These are phyloP conservation scores for Sarcophaga caerulescens DNA, from an alignment of 2,888 invertebrate species.

Conservation along the genomic window DNA sequence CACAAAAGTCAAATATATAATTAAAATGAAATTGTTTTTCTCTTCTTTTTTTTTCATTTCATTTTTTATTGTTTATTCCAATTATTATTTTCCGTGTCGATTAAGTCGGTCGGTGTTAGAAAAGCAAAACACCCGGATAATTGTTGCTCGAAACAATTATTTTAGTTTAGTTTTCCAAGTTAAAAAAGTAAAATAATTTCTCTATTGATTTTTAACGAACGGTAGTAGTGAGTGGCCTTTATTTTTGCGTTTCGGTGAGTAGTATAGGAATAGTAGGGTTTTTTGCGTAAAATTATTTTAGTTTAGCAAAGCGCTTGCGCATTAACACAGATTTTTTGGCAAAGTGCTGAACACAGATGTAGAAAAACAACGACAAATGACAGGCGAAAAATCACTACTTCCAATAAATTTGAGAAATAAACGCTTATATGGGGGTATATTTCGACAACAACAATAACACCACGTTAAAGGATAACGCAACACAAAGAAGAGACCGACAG, in stretches of 20 bases:
- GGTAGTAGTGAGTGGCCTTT: neutral
- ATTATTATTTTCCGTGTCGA: no score
- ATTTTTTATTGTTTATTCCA: neutral
- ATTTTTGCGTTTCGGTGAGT: neutral
- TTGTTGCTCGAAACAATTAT: slow-evolving; percentile 14
- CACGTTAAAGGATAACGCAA: neutral
- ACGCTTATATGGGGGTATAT: slow-evolving; percentile 7
- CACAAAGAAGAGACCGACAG: slow-evolving; percentile 1
- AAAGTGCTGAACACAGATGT: slow-evolving; percentile 1
- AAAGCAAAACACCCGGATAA: neutral
- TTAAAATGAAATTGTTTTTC: neutral
- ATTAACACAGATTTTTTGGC: slow-evolving; percentile 23
- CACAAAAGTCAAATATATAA: neutral
- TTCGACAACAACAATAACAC: neutral
- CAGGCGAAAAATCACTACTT: slow-evolving; percentile 43
- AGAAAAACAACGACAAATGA: slow-evolving; percentile 1
- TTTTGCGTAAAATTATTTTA: neutral
- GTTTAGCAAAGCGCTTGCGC: slow-evolving; percentile 38
- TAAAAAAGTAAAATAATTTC: neutral
- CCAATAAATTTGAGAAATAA: slow-evolving; percentile 34
- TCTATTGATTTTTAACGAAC: slow-evolving; percentile 60
- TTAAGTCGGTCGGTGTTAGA: no score
- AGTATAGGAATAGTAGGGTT: neutral
- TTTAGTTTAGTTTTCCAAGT: neutral
- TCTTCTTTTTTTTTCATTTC: neutral